Evolutionary conservation across 2,888 invertebrate genomes (phyloP).

Genomic region (Euproctis similis): DNA sequence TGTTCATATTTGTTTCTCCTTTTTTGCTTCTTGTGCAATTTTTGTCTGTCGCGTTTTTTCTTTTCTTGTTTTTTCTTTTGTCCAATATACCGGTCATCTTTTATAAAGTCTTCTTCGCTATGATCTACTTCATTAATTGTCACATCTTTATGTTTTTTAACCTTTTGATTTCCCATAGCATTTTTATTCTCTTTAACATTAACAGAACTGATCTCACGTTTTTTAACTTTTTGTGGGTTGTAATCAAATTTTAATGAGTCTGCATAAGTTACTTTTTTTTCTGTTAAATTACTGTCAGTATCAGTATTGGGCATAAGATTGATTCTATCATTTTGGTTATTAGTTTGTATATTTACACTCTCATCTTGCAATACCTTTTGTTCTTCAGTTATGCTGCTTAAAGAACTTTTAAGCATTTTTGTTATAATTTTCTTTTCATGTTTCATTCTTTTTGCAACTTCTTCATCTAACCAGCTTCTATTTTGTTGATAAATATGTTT

Average conservation of each 20-base stretch:
- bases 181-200: slow-evolving; percentile 65
- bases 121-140: slow-evolving; percentile 22
- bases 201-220: slow-evolving; percentile 22
- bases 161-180: slow-evolving; percentile 16
- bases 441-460: slow-evolving; percentile 44
- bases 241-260: slow-evolving; percentile 47
- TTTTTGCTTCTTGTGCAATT: slow-evolving; percentile 57
- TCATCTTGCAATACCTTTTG: slow-evolving; percentile 23
- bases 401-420: slow-evolving; percentile 28
- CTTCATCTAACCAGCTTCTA: slow-evolving; percentile 58
- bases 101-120: slow-evolving; percentile 55
- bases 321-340: slow-evolving; percentile 4
- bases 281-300: slow-evolving; percentile 8
- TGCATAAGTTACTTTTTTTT: slow-evolving; percentile 37
- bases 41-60: slow-evolving; percentile 54
- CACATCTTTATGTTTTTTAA: slow-evolving; percentile 23
- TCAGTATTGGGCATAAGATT: slow-evolving; percentile 11
- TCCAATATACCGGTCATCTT: slow-evolving; percentile 55
- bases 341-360: slow-evolving; percentile 16
- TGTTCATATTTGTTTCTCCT: slow-evolving; percentile 61
- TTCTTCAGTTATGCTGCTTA: slow-evolving; percentile 29
- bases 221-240: slow-evolving; percentile 20
- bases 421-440: slow-evolving; percentile 31
- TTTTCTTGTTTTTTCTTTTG: slow-evolving; percentile 46
- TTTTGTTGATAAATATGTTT: slow-evolving; percentile 55